These are phyloP conservation scores for Elegia similella DNA, from an alignment of 2,888 invertebrate species.

Conservation along the genomic window DNA sequence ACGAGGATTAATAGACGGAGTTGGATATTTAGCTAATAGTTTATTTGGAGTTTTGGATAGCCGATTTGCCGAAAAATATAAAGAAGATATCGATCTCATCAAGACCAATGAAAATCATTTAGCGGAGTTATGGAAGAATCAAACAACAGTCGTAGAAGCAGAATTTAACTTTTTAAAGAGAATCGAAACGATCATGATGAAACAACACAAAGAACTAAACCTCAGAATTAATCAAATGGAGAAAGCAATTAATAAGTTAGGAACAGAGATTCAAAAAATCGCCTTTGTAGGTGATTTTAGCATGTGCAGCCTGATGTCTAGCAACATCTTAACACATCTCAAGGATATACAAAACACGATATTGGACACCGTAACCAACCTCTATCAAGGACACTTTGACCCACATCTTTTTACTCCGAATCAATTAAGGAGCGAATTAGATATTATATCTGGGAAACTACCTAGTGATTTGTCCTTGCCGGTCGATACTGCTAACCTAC, in stretches of 20 bases:
- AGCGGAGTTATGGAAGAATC: not conserved
- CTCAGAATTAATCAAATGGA: not conserved
- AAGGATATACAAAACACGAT: not conserved
- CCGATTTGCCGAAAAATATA: slow-evolving; percentile 22
- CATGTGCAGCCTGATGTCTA: not conserved
- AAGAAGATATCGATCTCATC: slow-evolving; percentile 19
- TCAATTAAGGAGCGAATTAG: no score
- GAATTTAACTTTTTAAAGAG: not conserved
- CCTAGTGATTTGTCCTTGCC: no score
- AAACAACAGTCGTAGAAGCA: not conserved
- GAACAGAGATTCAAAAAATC: not conserved
- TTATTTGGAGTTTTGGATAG: slow-evolving; percentile 26
- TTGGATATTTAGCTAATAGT: slow-evolving; percentile 24
- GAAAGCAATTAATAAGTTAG: not conserved
- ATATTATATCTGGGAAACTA: no score
- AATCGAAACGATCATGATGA: not conserved
- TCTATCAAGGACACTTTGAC: not conserved
- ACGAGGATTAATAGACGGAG: slow-evolving; percentile 22
- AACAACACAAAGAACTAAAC: not conserved
- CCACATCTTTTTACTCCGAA: not conserved
- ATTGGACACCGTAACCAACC: not conserved
- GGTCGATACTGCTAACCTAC: not conserved
- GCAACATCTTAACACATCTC: not conserved
- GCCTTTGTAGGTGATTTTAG: not conserved
- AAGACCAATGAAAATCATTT: not conserved